Evolutionary conservation across 2,113 vertebrate species (phyloP).

Genomic region (Notarius quadriscutis): DNA sequence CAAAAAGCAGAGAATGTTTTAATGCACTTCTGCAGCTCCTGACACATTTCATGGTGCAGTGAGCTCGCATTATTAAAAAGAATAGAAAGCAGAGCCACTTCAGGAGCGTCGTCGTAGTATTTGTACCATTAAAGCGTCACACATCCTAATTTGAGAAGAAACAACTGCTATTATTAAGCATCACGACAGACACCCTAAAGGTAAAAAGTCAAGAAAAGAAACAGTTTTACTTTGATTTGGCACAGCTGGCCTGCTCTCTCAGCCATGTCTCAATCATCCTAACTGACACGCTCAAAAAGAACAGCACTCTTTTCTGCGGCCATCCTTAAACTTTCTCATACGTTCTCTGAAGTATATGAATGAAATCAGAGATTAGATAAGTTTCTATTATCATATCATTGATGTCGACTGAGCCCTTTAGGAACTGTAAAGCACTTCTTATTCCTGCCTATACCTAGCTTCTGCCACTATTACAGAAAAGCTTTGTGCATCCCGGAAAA

Average conservation of each 20-base stretch:
- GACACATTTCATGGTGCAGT: conserved; percentile 20
- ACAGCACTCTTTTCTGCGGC: conserved; percentile 2
- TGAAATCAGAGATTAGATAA: conserved; percentile 22
- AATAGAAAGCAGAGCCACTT: not conserved
- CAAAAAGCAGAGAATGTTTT: conserved; percentile 32
- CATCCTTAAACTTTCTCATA: conserved; percentile 26
- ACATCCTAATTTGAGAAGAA: not conserved
- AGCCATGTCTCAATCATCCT: not conserved
- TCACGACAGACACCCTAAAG: not conserved
- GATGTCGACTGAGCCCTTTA: not conserved
- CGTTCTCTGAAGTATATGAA: conserved; percentile 4
- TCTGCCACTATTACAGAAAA: conserved; percentile 15
- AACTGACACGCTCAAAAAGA: not conserved
- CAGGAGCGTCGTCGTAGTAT: not conserved
- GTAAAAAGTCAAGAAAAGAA: not conserved
- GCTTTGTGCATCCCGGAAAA: conserved; percentile 36
- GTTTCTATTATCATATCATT: not conserved
- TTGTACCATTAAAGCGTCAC: not conserved
- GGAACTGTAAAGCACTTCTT: not conserved
- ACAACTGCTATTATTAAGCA: not conserved
- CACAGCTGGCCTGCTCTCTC: conserved; percentile 24
- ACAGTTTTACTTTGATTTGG: not conserved
- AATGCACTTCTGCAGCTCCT: conserved; percentile 36
- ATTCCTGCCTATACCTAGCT: not conserved
- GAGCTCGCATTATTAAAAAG: conserved; percentile 21